Evolutionary conservation across 2,888 invertebrate species (phyloP), one percentile per base, ranked within the genome.

Genomic region (Torymus tubicola): DNA sequence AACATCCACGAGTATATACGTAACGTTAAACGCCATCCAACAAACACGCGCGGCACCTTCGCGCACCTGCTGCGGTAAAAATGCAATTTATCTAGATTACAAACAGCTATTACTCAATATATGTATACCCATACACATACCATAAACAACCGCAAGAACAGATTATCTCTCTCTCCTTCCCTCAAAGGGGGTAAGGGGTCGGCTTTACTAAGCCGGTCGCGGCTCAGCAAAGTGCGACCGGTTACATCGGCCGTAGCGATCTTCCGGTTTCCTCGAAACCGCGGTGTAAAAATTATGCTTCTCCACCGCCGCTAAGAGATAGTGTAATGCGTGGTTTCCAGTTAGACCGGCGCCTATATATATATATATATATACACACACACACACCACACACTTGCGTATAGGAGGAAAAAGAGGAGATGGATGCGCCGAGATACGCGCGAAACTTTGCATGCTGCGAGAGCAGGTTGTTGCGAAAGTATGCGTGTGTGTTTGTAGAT

Each of bases 261-360:
- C 79, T 74, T 80, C 74, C 70, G 60, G 70, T 80, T 80, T 75
- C 74, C 31, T n/a, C 69, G 79, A 80, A 80, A 70, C 53, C 64
- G 8, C 31, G 14, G 18, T 5, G 65, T 16, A 78, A 78, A 72
- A 78, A 71, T 53, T 12, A 42, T 24, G 64, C 2, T 21, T 21
- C 42, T 42, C 5, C 42, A 8, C 42, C 42, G 42, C 42, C 42
- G 42, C 42, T 42, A 42, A 42, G 42, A 42, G 53, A 21, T 21
- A 55, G 18, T 21, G 12, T n/a, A 57, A 16, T 16, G 52, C 57
- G 42, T 61, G 53, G n/a, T 55, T 68, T 78, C 71, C 71, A 78
- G 58, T 70, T 58, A 52, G 16, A 21, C 16, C 24, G 18, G 42
- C 42, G 42, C 42, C 42, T 42, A 42, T 8, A 8, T 31, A 8